Base-by-base conservation (phyloP, 2,797 vertebrate species). In the Anolis apletophallus region DNA sequence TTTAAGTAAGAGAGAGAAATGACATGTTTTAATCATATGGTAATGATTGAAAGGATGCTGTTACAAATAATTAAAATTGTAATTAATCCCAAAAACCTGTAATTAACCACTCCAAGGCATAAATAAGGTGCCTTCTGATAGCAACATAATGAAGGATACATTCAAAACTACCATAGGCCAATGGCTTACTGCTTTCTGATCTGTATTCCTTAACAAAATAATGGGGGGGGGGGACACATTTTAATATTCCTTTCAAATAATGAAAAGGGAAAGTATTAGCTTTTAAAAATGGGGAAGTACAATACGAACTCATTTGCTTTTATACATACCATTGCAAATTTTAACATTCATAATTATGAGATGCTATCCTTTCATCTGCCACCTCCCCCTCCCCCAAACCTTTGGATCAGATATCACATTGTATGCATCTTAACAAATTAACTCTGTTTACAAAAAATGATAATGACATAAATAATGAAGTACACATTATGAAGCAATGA, bases 401-500 rank as follows among this genome's bases (percentile, higher is more conserved):
- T 26, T 80, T 81, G 69, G 72, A 34, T 76, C 77, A 76, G 71
- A 68, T 75, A 78, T 52, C 16, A 10, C 11, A 61, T 82, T 78
- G 32, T 83, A 17, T 46, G 29, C 8, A 68, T 80, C 26, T 40
- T 1, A 0, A 0, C 5, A 23, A 16, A 36, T 57, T 40, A 82
- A 26, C 0, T 26, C 32, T 54, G 9, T 83, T 88, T 55, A 13
- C 21, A 80, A 67, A 67, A 46, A 78, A 26, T 85, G 23, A 86
- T 64, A 52, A 52, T 0, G 1, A 61, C n/a, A 19, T 17, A 3
- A 52, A 21, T 5, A 59, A 32, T 75, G 59, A 26, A 83, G 13
- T 34, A 57, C 57, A 64, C n/a, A 80, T 68, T 86, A 83, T 68
- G 16, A 29, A 78, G 54, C 64, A 85, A 85, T 88, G 75, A 29